Evolutionary conservation across 2,113 vertebrate genomes (phyloP).

Genomic region (Heloderma charlesbogerti): DNA sequence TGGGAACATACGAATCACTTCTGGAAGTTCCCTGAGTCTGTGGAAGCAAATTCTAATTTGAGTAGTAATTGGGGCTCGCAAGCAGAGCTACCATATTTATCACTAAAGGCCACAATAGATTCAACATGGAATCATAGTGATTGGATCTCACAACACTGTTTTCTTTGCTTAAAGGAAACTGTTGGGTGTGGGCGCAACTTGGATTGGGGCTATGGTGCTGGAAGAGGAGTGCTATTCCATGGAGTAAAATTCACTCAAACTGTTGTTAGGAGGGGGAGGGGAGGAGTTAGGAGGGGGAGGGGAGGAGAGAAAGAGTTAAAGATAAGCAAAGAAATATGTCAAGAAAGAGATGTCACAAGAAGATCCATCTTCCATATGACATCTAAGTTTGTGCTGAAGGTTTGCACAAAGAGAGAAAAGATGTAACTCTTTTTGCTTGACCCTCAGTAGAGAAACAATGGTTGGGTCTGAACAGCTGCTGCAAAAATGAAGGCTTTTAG

Average conservation of each 20-base stretch:
- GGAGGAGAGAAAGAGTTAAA: background rate
- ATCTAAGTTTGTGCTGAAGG: background rate
- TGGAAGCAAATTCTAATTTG: slow-evolving; percentile 35
- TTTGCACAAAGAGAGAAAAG: slow-evolving; percentile 44
- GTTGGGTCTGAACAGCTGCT: background rate
- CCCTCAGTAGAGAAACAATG: slow-evolving; percentile 34
- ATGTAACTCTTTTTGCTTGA: slow-evolving; percentile 44
- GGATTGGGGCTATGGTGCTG: background rate
- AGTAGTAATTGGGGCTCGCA: slow-evolving; percentile 43
- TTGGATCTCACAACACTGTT: background rate
- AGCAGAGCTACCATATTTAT: background rate
- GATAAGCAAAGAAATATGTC: background rate
- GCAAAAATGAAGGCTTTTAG: slow-evolving; percentile 40
- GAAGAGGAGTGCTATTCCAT: background rate
- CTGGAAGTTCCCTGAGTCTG: background rate
- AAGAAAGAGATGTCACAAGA: background rate
- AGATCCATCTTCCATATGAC: background rate
- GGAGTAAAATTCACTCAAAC: background rate
- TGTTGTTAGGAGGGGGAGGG: background rate
- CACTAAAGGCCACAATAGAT: background rate
- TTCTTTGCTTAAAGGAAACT: no score
- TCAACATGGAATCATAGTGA: background rate
- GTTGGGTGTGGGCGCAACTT: no score
- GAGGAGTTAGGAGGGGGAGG: background rate
- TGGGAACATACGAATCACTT: background rate